Percentiles rank a stretch among this genome's conserved stretches.
These are phyloP conservation scores for Andrena minutula DNA, from an alignment of 2,888 invertebrate species.

Conservation along the genomic window DNA sequence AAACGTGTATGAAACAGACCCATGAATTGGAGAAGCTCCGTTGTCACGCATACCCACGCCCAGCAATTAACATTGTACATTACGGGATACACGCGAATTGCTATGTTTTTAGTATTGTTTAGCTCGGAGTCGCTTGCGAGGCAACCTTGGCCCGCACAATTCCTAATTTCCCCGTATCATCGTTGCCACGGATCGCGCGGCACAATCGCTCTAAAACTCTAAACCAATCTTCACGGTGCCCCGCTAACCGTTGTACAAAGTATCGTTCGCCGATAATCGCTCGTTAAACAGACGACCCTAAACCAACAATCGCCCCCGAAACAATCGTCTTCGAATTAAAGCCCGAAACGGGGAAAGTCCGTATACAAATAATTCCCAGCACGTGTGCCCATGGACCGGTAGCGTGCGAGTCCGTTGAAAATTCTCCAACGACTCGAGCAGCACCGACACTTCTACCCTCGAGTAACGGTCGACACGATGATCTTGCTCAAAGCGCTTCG, in stretches of 20 bases:
- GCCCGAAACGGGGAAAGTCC: background rate
- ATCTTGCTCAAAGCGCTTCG: background rate
- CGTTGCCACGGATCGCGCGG: background rate
- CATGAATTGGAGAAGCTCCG: conserved; percentile 17
- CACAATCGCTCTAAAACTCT: too few species aligned
- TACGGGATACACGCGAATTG: conserved; percentile 13
- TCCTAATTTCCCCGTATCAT: conserved; percentile 8
- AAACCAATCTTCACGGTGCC: background rate
- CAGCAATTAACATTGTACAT: conserved; percentile 30
- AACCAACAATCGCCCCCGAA: conserved; percentile 18
- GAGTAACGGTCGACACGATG: background rate
- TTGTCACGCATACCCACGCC: background rate
- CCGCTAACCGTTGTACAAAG: conserved; percentile 16
- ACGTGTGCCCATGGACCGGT: background rate
- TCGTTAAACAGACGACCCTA: conserved; percentile 37
- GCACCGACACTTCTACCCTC: background rate
- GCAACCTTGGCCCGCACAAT: background rate
- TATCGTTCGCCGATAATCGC: conserved; percentile 46
- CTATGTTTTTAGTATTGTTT: background rate
- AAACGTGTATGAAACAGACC: conserved; percentile 11
- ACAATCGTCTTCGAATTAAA: conserved; percentile 6
- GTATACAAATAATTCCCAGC: background rate
- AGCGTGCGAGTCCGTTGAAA: too few species aligned
- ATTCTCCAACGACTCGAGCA: too few species aligned
- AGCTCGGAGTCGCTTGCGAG: background rate